Base-by-base conservation (phyloP, 1,140 invertebrate genomes). In the Bacillus rossius region DNA sequence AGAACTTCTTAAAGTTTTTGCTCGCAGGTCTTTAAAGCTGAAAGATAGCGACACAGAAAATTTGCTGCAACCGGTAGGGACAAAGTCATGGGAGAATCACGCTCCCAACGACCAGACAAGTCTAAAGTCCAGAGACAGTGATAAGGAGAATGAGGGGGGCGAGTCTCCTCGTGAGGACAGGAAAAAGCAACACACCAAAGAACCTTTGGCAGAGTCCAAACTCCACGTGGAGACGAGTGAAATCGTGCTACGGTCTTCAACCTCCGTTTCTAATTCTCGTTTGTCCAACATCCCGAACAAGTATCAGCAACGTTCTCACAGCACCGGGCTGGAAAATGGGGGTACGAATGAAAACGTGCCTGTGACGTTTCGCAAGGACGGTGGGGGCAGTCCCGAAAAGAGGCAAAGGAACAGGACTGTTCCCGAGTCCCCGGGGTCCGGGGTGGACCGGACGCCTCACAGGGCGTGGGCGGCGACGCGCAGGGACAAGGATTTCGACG, bases 1-100 rank as follows among this genome's bases (percentile, higher is more conserved):
- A 0, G 88, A 90, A 69, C 69, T 90, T 22, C 84, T 89, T 78
- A 88, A 89, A 75, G 88, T 90, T 0, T 90, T 90, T 68, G 87
- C 87, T 0, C 73, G 88, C 38, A 73, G 87, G 54, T 90, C 88
- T 2, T 73, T 90, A 0, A 90, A 90, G 72, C 70, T 88, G 3
- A 87, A 85, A 72, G 86, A 88, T 63, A 71, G 69, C 7, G 85
- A 87, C 61, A 79, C 77, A n/a, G 81, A 82, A 50, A 71, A 75
- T 23, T 66, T 81, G 25, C 74, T 75, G n/a, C 75, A 81, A 60
- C 78, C 81, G 58, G 78, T 82, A 50, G 68, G 71, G 71, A 71
- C 45, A 64, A 72, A 48, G 63, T 64, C 59, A 66, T 71, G 62
- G 68, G 71, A 66, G 67, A 34, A 65, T 37, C 10, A 43, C 29